A percentile compares a stretch with the other conserved stretches of the same genome.
Evolutionary conservation across 2,797 vertebrate genomes (phyloP).

Genomic region (Syngnathus acus): DNA sequence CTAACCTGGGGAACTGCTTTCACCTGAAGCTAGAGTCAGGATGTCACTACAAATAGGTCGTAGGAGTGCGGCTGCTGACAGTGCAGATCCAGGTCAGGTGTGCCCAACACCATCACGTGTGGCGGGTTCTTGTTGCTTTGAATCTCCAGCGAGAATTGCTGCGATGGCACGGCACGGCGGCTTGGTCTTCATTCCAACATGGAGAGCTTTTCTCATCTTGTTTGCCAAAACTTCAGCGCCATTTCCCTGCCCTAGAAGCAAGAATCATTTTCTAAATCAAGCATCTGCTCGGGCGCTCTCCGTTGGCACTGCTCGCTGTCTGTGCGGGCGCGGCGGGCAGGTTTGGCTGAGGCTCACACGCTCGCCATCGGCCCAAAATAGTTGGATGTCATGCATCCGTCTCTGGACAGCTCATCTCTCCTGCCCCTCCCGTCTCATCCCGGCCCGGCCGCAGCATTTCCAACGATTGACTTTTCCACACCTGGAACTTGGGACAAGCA

Average conservation of each 20-base stretch:
- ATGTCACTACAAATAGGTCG: conserved; percentile 60
- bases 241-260: conserved; percentile 65
- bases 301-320: conserved; percentile 20
- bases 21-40: conserved; percentile 50
- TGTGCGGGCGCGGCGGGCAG: conserved; percentile 7
- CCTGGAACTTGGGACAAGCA: too few relatives aligned
- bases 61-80: conserved; percentile 23
- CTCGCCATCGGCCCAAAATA: conserved; percentile 33
- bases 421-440: too few relatives aligned
- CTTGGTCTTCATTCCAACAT: conserved; percentile 16
- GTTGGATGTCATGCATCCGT: conserved; percentile 8
- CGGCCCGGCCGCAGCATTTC: too few relatives aligned
- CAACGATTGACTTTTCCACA: too few relatives aligned
- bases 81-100: conserved; percentile 43
- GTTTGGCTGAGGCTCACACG: conserved; percentile 23
- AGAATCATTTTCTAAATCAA: conserved; percentile 55
- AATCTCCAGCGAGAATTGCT: too few relatives aligned
- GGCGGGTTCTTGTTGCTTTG: too few relatives aligned
- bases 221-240: conserved; percentile 39
- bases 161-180: too few relatives aligned
- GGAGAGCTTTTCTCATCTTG: conserved; percentile 39
- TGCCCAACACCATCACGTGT: background rate
- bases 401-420: too few relatives aligned
- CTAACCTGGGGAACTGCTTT: conserved; percentile 45
- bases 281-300: conserved; percentile 63